phyloP scores from a whole-genome alignment of 2,113 vertebrate species.

The Phaethornis superciliosus region DNA sequence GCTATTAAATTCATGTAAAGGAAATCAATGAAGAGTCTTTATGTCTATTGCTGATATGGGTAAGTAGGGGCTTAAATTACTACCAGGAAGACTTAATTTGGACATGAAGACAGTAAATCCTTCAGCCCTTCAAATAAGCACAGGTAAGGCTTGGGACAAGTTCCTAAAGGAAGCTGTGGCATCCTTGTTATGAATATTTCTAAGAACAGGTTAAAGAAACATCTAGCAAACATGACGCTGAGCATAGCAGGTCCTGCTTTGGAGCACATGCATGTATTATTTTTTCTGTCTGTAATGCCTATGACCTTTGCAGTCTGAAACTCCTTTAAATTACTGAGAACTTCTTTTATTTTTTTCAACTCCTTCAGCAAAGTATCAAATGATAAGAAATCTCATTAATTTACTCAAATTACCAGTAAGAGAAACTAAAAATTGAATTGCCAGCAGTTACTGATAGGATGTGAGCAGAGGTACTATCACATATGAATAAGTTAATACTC shows the following conservation, averaged over 20 bases:
- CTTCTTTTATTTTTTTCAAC: neutral
- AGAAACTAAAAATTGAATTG: neutral
- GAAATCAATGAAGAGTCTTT: neutral
- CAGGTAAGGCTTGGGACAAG: neutral
- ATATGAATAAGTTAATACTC: neutral
- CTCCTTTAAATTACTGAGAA: neutral
- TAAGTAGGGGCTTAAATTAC: neutral
- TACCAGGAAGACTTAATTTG: neutral
- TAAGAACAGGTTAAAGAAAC: neutral
- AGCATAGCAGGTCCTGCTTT: neutral
- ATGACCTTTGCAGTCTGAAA: neutral
- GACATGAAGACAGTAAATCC: neutral
- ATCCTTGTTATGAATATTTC: neutral
- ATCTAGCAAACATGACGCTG: neutral
- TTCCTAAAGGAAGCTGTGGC: neutral
- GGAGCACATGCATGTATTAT: neutral
- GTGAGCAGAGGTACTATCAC: neutral
- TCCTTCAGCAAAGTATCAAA: neutral
- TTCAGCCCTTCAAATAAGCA: neutral
- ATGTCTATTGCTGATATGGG: neutral
- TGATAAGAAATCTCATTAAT: neutral
- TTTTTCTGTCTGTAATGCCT: neutral
- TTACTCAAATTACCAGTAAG: neutral
- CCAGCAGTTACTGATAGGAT: neutral
- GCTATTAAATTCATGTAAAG: neutral